phyloP scores from a whole-genome alignment of 2,888 invertebrate species.

The Mythimna vitellina region DNA sequence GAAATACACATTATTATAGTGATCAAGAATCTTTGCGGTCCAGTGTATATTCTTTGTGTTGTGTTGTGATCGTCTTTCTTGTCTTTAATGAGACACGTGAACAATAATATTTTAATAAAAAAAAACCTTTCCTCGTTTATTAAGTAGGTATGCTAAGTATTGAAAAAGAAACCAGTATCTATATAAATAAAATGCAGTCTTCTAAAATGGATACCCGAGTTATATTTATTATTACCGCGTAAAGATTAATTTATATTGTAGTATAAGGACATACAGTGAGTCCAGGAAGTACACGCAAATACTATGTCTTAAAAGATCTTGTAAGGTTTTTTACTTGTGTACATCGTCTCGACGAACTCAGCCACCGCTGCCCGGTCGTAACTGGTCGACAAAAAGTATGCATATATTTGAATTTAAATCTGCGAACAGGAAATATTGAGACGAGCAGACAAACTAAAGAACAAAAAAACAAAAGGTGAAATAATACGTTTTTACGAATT shows the following conservation, averaged over 20 bases:
- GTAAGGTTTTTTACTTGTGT: conserved; percentile 63
- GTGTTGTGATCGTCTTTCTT: neutral
- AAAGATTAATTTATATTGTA: conserved; percentile 13
- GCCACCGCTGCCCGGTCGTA: conserved; percentile 70
- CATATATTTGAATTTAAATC: conserved; percentile 88
- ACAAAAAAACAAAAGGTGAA: conserved; percentile 64
- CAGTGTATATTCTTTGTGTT: neutral
- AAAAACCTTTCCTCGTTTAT: neutral
- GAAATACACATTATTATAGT: too few species aligned
- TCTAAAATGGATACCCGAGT: neutral
- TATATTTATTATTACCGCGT: conserved; percentile 5
- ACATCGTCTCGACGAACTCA: conserved; percentile 66
- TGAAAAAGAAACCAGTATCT: neutral
- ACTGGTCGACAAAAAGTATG: conserved; percentile 86
- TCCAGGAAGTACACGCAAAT: conserved; percentile 76
- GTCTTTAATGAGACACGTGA: neutral
- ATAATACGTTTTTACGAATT: conserved; percentile 58
- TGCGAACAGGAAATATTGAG: conserved; percentile 86
- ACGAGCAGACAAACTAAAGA: conserved; percentile 74
- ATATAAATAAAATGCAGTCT: neutral
- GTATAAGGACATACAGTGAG: conserved; percentile 23
- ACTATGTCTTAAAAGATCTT: conserved; percentile 67
- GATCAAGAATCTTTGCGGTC: too few species aligned
- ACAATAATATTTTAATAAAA: neutral
- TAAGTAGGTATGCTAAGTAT: neutral